Evolutionary conservation across 2,113 vertebrate species (phyloP).

Genomic region (Amazona vittata): DNA sequence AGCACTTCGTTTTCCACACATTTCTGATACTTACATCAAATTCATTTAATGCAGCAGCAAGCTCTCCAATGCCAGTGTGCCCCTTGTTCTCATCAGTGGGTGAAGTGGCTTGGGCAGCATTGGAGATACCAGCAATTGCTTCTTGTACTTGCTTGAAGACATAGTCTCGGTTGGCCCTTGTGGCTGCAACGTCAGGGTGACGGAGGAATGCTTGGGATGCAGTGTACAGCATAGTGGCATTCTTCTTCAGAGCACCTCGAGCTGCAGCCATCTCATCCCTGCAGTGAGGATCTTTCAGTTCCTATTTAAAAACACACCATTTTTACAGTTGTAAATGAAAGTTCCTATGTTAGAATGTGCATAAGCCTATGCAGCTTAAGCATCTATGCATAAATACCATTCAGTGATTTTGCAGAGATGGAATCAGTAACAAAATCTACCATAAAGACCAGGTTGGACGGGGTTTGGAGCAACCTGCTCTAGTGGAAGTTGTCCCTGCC

Average conservation of each 20-base stretch:
- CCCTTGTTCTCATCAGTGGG: constrained; percentile 95
- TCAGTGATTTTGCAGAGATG: background rate
- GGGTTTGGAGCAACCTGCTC: background rate
- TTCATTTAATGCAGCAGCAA: constrained; percentile 96
- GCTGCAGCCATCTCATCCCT: constrained; percentile 98
- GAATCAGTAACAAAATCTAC: background rate
- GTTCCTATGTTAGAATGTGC: fast-evolving
- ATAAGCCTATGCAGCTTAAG: background rate
- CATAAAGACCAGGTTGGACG: background rate
- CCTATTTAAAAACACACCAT: constrained; percentile 58
- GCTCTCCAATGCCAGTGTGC: constrained; percentile 94
- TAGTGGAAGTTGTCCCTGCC: background rate
- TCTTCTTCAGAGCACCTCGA: constrained; percentile 95
- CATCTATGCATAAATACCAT: fast-evolving
- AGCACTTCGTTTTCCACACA: background rate
- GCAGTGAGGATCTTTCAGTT: constrained; percentile 97
- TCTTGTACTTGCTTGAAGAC: constrained; percentile 99
- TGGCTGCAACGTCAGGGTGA: constrained; percentile 95
- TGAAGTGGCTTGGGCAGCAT: constrained; percentile 93
- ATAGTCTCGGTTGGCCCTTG: constrained; percentile 95
- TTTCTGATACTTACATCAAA: constrained; percentile 89
- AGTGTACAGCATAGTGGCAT: constrained; percentile 97
- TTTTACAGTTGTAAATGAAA: fast-evolving
- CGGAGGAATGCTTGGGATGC: constrained; percentile 97
- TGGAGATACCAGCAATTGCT: constrained; percentile 95